Conservation (phyloP, 2,797 vertebrate species). For the Tapirus indicus region DNA sequence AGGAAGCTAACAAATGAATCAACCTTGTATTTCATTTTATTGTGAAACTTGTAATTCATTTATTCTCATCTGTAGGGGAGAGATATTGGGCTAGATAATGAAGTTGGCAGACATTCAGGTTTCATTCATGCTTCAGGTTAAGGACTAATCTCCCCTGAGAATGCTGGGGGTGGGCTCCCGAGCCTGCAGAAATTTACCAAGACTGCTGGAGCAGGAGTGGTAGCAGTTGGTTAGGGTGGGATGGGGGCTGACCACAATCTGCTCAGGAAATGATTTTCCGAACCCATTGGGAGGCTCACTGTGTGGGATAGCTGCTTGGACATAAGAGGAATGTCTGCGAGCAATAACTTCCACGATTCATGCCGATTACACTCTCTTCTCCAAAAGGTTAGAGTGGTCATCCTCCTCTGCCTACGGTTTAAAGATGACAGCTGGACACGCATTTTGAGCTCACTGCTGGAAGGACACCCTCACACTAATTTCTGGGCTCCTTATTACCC, state of each 20-base stretch:
- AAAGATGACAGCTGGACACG: neutral
- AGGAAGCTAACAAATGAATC: neutral
- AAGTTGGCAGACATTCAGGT: neutral
- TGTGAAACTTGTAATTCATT: neutral
- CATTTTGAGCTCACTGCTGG: neutral
- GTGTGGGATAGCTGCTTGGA: neutral
- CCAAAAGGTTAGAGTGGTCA: neutral
- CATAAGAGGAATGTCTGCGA: neutral
- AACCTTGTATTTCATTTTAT: conserved; percentile 8
- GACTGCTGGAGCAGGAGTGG: neutral
- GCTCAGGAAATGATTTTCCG: neutral
- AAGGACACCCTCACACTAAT: neutral
- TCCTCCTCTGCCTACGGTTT: neutral
- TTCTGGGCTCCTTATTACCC: neutral
- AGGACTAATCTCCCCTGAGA: neutral
- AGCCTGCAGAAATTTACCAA: neutral
- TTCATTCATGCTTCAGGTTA: neutral
- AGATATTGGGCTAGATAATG: neutral
- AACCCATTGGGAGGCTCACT: neutral
- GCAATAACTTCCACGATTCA: neutral
- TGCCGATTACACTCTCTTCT: neutral
- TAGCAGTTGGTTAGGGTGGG: neutral
- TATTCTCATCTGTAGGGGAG: neutral
- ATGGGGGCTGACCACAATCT: neutral
- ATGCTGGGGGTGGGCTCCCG: neutral